Evolutionary conservation across 2,888 invertebrate genomes (phyloP).

Genomic region (Andricus curvator): DNA sequence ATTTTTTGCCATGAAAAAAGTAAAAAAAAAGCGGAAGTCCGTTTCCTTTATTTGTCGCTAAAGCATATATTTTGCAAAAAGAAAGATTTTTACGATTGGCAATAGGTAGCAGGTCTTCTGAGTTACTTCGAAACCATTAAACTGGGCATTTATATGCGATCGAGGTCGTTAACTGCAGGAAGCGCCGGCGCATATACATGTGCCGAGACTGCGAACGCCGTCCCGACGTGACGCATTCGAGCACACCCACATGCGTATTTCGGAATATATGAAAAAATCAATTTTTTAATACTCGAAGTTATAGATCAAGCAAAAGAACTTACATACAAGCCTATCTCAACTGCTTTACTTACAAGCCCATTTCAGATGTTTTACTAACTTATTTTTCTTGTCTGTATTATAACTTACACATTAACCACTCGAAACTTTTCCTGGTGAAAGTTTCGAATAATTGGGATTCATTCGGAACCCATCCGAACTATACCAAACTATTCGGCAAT

Average conservation of each 20-base stretch:
- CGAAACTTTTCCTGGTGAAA: no score
- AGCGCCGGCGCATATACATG: slow-evolving; percentile 66
- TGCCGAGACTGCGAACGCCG: slow-evolving; percentile 26
- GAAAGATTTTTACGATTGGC: slow-evolving; percentile 20
- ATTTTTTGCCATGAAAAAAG: neutral
- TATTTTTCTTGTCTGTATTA: no score
- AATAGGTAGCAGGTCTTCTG: slow-evolving; percentile 42
- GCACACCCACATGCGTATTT: slow-evolving; percentile 42
- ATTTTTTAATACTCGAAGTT: neutral
- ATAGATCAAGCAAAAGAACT: neutral
- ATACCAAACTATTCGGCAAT: no score
- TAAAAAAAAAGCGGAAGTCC: neutral
- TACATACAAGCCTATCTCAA: no score
- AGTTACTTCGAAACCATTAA: slow-evolving; percentile 71
- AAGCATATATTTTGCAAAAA: slow-evolving; percentile 12
- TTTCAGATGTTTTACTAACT: no score
- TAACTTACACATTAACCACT: no score
- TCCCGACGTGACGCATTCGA: slow-evolving; percentile 55
- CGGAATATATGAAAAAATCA: neutral
- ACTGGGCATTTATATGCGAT: slow-evolving; percentile 71
- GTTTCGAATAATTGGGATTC: no score
- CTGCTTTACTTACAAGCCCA: no score
- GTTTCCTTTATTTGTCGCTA: neutral
- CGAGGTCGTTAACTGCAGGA: slow-evolving; percentile 77
- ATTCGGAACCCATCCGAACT: no score